Evolutionary conservation across 1,140 invertebrate genomes (phyloP), one percentile per base, ranked within the genome.

Genomic region (Zophobas atratus): DNA sequence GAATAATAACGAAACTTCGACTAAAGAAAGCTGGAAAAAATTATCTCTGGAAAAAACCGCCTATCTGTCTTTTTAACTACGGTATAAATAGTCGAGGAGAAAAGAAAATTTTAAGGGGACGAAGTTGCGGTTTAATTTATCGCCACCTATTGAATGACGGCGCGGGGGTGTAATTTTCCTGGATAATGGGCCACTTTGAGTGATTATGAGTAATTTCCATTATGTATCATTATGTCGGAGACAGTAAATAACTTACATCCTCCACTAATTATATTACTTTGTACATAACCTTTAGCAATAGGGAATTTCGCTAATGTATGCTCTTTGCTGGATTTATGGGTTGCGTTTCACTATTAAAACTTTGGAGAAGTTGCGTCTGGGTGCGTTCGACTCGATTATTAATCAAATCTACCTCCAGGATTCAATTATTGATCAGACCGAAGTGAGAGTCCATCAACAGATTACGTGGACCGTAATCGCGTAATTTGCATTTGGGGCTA

Each of bases 391-490:
- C 43, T 8, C 43, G 56, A 60, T 60, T 60, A 60, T 67, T 67
- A 67, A 67, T 67, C 60, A 67, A 67, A 67, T 67, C 60, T 43
- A 67, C 39, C 60, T 67, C 60, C 60, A 39, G 60, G 60, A 67
- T 46, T 43, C 39, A 67, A 67, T 67, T 46, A 67, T 67, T 39
- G 60, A 67, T 67, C 60, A 41, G 33, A 20, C 32, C n/a, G 20
- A 51, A 51, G 20, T 51, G 20, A 2, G 20, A 51, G 4, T 51
- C 49, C 49, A 51, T 51, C 49, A 51, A 51, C n/a, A 20, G 20
- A 51, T 51, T 46, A 3, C 43, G 43, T 46, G 43, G 43, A 36
- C 55, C 34, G 1, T 60, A 60, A 57, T 57, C 20, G 34, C 56
- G 36, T 57, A 57, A 60, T 60, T 46, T 20, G 3, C 43, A 8